Base-by-base conservation (phyloP, 2,888 invertebrate genomes). In the Drosophila mulleri region DNA sequence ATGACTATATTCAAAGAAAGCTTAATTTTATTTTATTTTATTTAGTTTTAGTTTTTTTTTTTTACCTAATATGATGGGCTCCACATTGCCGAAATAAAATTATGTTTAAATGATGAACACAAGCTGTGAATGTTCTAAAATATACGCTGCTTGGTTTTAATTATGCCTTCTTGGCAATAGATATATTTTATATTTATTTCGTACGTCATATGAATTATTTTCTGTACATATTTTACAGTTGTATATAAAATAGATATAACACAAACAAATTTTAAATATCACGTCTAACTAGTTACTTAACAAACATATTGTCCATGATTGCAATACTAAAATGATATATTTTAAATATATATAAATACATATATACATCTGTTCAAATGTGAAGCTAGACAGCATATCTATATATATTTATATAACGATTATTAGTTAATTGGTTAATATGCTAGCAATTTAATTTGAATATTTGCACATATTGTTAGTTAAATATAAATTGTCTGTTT, bases 271-370 rank as follows among this genome's bases (percentile, higher is more conserved):
- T 72, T 59, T 75, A 57, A 71, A 86, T 86, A 80, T 67, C 64
- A 65, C 64, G 26, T 56, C 47, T 65, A 9, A 20, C 26, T 60
- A 52, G 44, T 42, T 50, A 59, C 39, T 59, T 23, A 23, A 45
- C 63, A 50, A 53, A 18, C 9, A 76, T 76, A 82, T 87, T 82
- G 80, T 80, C 81, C 53, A 67, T 53, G 53, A 54, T 62, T 71
- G 41, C 65, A 63, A 66, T 59, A 45, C n/a, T 69, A 61, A 57
- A 23, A 18, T 61, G 68, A 74, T 29, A 29, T 29, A 5, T 61
- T 9, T 66, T 58, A 58, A 58, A 65, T 53, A 68, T 63, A 53
- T 41, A 42, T 42, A 12, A 3, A 42, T 42, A 14, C 2, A 2
- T 45, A 41, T 39, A 29, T 45, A 56, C 44, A 47, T 48, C 58